Conservation (phyloP, 2,888 invertebrate species). For the Leptodirus hochenwartii region DNA sequence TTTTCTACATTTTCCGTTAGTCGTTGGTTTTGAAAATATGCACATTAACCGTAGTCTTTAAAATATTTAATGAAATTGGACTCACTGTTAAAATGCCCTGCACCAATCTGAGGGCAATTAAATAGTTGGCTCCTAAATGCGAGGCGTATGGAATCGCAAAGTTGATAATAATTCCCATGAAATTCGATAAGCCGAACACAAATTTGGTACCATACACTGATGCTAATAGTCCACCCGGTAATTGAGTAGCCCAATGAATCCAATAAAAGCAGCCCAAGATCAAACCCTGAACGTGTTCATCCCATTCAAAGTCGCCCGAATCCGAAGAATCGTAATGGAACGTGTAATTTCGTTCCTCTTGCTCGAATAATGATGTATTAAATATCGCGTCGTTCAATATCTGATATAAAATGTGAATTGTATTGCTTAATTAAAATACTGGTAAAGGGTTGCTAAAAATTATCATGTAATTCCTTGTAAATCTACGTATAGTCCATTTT, state of each 20-base stretch:
- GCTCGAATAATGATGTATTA: too few relatives aligned
- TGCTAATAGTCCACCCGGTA: conserved; percentile 53
- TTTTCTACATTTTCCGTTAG: too few relatives aligned
- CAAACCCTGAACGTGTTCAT: conserved; percentile 42
- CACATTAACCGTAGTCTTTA: neutral
- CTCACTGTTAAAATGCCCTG: conserved; percentile 54
- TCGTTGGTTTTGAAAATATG: too few relatives aligned
- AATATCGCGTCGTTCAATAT: too few relatives aligned
- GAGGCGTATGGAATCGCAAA: conserved; percentile 47
- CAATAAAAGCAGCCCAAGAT: conserved; percentile 53
- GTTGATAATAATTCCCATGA: conserved; percentile 41
- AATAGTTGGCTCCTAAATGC: conserved; percentile 32
- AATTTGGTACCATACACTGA: conserved; percentile 51
- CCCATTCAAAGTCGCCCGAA: conserved; percentile 36
- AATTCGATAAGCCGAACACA: conserved; percentile 47
- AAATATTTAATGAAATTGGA: conserved; percentile 10
- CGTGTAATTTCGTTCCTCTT: too few relatives aligned
- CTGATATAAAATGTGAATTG: neutral
- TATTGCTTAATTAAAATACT: conserved; percentile 2
- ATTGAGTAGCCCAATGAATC: conserved; percentile 50
- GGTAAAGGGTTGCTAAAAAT: neutral
- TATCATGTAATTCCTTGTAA: too few relatives aligned
- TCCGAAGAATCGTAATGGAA: too few relatives aligned
- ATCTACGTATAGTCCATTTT: too few relatives aligned
- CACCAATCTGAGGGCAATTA: conserved; percentile 40